phyloP scores from a whole-genome alignment of 2,797 vertebrate species.

The Notolepis coatsorum region DNA sequence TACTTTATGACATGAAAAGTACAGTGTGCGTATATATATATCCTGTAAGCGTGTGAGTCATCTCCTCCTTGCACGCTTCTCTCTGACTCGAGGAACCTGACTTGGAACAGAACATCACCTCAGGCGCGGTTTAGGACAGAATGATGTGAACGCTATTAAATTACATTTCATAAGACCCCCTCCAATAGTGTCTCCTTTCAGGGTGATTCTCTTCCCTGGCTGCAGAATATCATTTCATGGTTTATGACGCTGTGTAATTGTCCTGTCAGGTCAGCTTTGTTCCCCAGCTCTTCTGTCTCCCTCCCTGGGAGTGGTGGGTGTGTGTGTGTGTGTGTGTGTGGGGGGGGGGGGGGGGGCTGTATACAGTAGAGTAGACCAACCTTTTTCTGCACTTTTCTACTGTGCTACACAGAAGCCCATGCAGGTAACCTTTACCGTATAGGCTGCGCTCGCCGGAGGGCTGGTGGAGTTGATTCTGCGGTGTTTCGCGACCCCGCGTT shows the following conservation, averaged over 20 bases:
- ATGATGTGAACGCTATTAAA: constrained; percentile 39
- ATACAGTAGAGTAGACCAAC: too few species aligned
- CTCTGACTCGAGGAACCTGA: constrained; percentile 1
- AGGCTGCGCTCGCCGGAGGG: too few species aligned
- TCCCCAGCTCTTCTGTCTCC: constrained; percentile 17
- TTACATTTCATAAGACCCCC: constrained; percentile 34
- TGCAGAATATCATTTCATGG: constrained; percentile 58
- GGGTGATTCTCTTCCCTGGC: constrained; percentile 19
- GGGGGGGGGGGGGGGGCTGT: too few species aligned
- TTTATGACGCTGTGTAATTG: constrained; percentile 62
- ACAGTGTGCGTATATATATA: too few species aligned
- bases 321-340: too few species aligned
- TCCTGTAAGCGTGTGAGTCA: constrained; percentile 11
- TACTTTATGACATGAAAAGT: constrained; percentile 31
- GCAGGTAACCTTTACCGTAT: too few species aligned
- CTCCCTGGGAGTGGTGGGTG: too few species aligned
- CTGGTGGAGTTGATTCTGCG: too few species aligned
- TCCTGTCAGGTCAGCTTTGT: constrained; percentile 59
- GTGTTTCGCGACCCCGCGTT: too few species aligned
- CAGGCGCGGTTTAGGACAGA: constrained; percentile 16
- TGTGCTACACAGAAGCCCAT: too few species aligned
- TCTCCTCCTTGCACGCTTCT: constrained; percentile 5
- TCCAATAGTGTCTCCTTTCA: constrained; percentile 17
- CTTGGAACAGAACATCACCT: constrained; percentile 7
- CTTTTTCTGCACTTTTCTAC: too few species aligned